phyloP scores from a whole-genome alignment of 2,797 vertebrate species.

The Acipenser transmontanus region DNA sequence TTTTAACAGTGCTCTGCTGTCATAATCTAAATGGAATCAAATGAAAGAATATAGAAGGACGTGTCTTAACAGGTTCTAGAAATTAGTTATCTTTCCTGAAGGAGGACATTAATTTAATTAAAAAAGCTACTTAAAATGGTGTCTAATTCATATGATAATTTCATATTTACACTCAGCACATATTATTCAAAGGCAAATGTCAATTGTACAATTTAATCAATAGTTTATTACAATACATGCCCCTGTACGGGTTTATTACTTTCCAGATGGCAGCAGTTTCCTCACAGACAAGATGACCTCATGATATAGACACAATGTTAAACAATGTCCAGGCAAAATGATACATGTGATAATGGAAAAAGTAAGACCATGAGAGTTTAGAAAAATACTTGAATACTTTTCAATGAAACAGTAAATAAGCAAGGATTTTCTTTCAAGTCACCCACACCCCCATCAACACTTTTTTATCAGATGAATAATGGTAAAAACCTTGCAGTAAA shows the following conservation, averaged over 20 bases:
- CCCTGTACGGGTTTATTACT: not conserved
- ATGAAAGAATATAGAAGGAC: too few species aligned
- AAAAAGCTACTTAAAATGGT: slow-evolving; percentile 38
- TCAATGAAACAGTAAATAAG: too few species aligned
- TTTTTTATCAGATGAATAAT: too few species aligned
- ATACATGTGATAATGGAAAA: slow-evolving; percentile 37
- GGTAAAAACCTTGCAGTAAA: too few species aligned
- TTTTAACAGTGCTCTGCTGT: too few species aligned
- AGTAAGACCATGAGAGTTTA: slow-evolving; percentile 18
- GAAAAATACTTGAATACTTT: too few species aligned
- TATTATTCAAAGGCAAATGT: slow-evolving; percentile 31
- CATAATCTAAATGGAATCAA: too few species aligned
- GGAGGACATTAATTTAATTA: slow-evolving; percentile 48
- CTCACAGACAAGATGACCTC: slow-evolving; percentile 4
- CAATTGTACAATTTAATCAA: slow-evolving; percentile 46
- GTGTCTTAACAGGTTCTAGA: slow-evolving; percentile 14
- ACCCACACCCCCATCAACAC: too few species aligned
- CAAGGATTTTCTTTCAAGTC: too few species aligned
- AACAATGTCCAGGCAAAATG: slow-evolving; percentile 19
- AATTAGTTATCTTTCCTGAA: slow-evolving; percentile 37
- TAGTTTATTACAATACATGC: slow-evolving; percentile 18
- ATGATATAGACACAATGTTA: slow-evolving; percentile 11
- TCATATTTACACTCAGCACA: slow-evolving; percentile 36
- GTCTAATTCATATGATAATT: slow-evolving; percentile 38
- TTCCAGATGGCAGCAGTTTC: slow-evolving; percentile 27